These are phyloP conservation scores for Lapara coniferarum DNA, from an alignment of 2,888 invertebrate genomes.

Conservation along the genomic window DNA sequence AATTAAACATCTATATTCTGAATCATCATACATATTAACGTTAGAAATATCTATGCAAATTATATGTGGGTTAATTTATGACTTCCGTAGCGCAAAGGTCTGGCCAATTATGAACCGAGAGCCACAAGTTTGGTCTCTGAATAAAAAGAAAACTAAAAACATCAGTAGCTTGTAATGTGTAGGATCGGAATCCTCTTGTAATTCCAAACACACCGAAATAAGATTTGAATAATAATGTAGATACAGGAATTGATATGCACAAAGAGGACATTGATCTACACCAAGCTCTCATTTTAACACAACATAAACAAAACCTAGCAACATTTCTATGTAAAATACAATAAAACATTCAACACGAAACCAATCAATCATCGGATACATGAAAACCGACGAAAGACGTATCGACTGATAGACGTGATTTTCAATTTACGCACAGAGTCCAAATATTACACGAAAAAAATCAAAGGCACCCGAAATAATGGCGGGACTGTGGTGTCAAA, in stretches of 20 bases:
- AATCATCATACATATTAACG: too few species aligned
- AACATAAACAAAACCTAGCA: neutral
- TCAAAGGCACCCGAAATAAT: constrained; percentile 28
- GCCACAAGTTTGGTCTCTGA: too few species aligned
- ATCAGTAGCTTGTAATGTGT: too few species aligned
- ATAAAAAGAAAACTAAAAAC: too few species aligned
- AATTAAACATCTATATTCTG: too few species aligned
- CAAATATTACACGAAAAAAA: constrained; percentile 24
- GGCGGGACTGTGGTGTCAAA: constrained; percentile 27
- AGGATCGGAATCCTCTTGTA: neutral
- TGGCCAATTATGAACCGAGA: too few species aligned
- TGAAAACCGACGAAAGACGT: constrained; percentile 8
- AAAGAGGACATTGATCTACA: neutral
- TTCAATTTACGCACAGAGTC: constrained; percentile 10
- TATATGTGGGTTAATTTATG: too few species aligned
- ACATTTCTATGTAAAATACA: neutral
- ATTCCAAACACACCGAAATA: too few species aligned
- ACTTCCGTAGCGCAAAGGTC: too few species aligned
- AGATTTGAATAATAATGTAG: too few species aligned
- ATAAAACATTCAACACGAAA: constrained; percentile 3
- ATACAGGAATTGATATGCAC: too few species aligned
- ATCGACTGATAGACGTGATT: constrained; percentile 18
- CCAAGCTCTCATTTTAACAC: neutral
- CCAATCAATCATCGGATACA: constrained; percentile 11
- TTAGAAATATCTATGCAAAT: too few species aligned